Conservation (phyloP, 1,140 invertebrate species). For the Orius insidiosus region DNA sequence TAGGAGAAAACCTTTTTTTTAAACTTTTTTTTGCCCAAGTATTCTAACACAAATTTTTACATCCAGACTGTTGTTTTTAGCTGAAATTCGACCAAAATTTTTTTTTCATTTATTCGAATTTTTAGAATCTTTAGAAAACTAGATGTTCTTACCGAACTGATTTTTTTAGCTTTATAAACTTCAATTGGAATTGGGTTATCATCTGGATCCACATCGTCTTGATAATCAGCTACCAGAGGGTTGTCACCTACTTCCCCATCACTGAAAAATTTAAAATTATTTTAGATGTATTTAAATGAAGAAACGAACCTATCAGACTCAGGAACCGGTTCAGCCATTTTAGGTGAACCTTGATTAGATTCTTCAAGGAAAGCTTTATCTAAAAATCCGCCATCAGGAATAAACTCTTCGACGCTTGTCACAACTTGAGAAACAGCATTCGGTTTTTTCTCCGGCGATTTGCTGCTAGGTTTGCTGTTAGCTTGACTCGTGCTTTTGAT, state of each 20-base stretch:
- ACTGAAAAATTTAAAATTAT: conserved; percentile 29
- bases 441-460: neutral
- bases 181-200: conserved; percentile 24
- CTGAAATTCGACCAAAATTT: no score
- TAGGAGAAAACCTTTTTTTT: no score
- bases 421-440: conserved; percentile 16
- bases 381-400: conserved; percentile 56
- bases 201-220: conserved; percentile 68
- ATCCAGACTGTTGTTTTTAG: no score
- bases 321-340: conserved; percentile 24
- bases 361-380: conserved; percentile 74
- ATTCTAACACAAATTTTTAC: no score
- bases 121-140: no score
- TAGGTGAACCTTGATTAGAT: conserved; percentile 25
- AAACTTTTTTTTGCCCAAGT: no score
- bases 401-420: conserved; percentile 68
- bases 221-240: conserved; percentile 70
- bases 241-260: conserved; percentile 58
- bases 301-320: conserved; percentile 43
- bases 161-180: neutral
- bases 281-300: conserved; percentile 8
- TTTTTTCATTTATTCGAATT: no score
- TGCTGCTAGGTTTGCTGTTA: neutral
- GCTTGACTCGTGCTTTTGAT: neutral
- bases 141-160: conserved; percentile 18